Evolutionary conservation across 2,797 vertebrate genomes (phyloP).

Genomic region (Sus cebifrons): DNA sequence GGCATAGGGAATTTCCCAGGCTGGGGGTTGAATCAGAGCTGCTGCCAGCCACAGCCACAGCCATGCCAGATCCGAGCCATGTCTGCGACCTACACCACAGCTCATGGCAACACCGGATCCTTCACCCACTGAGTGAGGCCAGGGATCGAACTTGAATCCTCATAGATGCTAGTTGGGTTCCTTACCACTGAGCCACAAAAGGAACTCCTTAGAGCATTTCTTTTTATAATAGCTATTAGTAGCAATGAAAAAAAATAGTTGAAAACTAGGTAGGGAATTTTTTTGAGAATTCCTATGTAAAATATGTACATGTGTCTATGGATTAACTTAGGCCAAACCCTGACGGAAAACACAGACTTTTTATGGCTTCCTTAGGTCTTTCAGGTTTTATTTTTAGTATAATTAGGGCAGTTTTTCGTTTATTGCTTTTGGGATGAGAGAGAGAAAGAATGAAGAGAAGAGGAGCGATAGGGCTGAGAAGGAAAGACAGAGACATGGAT

Average conservation of each 20-base stretch:
- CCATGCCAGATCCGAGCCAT: no score
- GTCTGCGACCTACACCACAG: no score
- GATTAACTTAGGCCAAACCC: background rate
- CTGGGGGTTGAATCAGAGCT: no score
- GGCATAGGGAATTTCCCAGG: no score
- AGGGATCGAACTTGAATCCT: no score
- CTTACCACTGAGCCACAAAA: no score
- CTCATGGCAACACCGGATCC: no score
- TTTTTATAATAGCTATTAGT: background rate
- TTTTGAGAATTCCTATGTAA: background rate
- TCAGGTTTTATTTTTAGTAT: background rate
- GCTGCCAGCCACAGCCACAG: no score
- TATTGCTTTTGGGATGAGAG: background rate
- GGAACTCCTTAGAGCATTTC: background rate
- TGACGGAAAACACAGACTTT: background rate
- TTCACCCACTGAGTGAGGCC: no score
- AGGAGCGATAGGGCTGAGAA: background rate
- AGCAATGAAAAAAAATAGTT: background rate
- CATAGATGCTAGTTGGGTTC: no score
- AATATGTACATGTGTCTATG: no score
- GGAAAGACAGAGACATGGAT: background rate
- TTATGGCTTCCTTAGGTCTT: background rate
- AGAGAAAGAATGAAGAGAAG: background rate
- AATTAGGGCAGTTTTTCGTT: background rate
- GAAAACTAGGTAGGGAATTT: background rate